Conservation (phyloP, 53 echinoderm and acorn worm species). For the Antedon mediterranea region DNA sequence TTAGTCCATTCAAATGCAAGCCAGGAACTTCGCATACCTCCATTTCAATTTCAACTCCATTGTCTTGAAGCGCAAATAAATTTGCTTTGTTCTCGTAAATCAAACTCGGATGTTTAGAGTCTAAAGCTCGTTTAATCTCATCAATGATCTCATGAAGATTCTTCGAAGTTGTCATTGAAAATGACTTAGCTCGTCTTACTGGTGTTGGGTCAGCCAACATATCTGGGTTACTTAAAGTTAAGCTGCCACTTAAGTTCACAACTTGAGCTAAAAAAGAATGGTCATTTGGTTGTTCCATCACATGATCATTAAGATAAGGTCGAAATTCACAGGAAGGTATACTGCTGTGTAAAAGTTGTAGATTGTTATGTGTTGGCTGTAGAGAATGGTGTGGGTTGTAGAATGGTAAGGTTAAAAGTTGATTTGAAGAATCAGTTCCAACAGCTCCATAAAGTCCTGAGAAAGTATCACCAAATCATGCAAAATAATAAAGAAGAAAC, state of each 20-base stretch:
- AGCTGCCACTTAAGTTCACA: conserved; percentile 69
- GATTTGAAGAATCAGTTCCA: background rate
- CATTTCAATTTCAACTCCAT: conserved; percentile 75
- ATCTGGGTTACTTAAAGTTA: conserved; percentile 60
- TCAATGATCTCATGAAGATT: conserved; percentile 64
- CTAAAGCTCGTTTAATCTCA: conserved; percentile 74
- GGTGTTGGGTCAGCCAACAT: conserved; percentile 60
- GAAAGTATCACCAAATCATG: background rate
- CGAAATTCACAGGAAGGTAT: conserved; percentile 58
- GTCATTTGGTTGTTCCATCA: conserved; percentile 14
- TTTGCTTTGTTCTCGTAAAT: conserved; percentile 70
- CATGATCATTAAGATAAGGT: conserved; percentile 30
- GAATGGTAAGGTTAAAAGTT: background rate
- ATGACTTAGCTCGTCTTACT: conserved; percentile 87
- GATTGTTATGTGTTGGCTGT: conserved; percentile 33
- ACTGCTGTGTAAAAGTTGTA: conserved; percentile 63
- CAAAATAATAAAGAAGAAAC: conserved; percentile 1
- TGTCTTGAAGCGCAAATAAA: conserved; percentile 73
- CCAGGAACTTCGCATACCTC: conserved; percentile 93
- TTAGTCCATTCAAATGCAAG: conserved; percentile 70
- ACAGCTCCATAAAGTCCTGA: background rate
- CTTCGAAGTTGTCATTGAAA: conserved; percentile 92
- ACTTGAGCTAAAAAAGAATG: conserved; percentile 66
- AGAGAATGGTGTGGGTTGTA: background rate
- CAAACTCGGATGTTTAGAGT: conserved; percentile 61